Conservation (phyloP, 2,797 vertebrate genomes). For the Linurgus olivaceus region DNA sequence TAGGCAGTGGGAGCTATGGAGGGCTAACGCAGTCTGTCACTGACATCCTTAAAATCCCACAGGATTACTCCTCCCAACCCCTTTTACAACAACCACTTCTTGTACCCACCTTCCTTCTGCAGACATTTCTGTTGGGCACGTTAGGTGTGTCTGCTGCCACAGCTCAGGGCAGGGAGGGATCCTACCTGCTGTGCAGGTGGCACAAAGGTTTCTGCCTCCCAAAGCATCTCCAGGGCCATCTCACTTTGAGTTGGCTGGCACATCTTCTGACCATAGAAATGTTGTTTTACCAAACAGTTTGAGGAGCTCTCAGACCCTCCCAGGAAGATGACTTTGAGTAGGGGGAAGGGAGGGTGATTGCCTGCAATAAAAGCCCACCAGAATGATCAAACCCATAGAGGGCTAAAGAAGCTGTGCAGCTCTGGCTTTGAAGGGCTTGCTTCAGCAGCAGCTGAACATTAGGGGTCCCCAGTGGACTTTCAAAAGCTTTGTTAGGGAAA, state of each 20-base stretch:
- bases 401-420: background rate
- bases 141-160: background rate
- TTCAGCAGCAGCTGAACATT: conserved; percentile 54
- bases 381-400: background rate
- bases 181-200: accelerated
- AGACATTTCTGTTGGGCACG: background rate
- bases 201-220: background rate
- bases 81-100: background rate
- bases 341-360: background rate
- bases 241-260: accelerated
- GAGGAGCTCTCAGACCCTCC: background rate
- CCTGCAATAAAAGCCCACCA: background rate
- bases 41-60: accelerated
- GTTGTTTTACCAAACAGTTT: background rate
- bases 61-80: background rate
- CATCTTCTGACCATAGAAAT: background rate
- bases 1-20: background rate
- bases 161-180: background rate
- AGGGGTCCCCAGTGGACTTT: conserved; percentile 71
- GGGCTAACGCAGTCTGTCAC: background rate
- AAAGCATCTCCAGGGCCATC: background rate
- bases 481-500: background rate
- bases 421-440: background rate
- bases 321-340: background rate
- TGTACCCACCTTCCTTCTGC: background rate